Base-by-base conservation (phyloP, 2,797 vertebrate genomes). In the Gymnodraco acuticeps region DNA sequence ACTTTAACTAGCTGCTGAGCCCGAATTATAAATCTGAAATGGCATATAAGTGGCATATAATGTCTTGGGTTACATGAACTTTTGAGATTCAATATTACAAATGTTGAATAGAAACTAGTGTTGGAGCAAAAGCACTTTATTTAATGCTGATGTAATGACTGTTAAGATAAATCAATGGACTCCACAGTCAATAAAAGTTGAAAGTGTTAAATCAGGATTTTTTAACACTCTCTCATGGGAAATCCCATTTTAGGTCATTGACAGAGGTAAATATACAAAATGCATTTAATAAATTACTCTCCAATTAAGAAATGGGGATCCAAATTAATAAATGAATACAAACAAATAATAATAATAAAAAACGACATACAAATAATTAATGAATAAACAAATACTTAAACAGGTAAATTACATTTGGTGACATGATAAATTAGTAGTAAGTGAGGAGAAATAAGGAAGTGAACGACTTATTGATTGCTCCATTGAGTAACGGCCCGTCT, bases 1-100 rank as follows among this genome's bases (percentile, higher is more conserved):
- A 82, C 67, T 87, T 80, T 88, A 77, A 90, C 82, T 83, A 70
- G 77, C 73, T 72, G 67, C 77, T 67, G 61, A 88, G 60, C 61
- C 71, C 10, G 47, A 62, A 67, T 82, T 78, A 84, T 88, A 83
- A 87, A 88, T 85, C 79, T 72, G 56, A 83, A 77, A 67, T 54
- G 68, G 55, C 45, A 17, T 64, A 13, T 64, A 81, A 82, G 82
- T 64, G 59, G 65, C 54, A 65, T 78, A 85, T 73, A n/a, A 81
- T 70, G 31, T 75, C 16, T 47, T 83, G 70, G 38, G 54, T 73
- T 80, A 83, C 71, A 59, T 55, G 64, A 73, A 71, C 64, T 62
- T 64, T 63, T 17, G 33, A 45, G 51, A 65, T 69, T 73, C 41
- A 59, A 41, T 73, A 70, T 75, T 70, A 66, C 47, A 16, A 14